Evolutionary conservation across 1,140 invertebrate species (phyloP), one percentile per base, ranked within the genome.

Genomic region (Caenorhabditis inopinata): DNA sequence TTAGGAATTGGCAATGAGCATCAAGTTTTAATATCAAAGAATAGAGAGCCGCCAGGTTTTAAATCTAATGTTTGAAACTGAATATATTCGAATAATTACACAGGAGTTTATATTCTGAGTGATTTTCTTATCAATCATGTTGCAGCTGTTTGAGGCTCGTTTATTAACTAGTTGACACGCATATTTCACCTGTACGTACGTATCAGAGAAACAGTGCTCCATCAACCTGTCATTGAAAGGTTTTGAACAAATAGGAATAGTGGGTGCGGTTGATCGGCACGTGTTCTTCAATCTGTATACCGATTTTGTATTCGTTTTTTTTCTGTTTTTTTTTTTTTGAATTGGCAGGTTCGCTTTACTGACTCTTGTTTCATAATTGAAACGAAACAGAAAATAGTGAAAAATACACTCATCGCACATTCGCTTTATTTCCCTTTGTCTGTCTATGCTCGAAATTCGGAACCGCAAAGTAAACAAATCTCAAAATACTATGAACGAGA

Each of bases 401-500:
- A 42, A 42, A 42, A 42, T 5, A 7, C n/a, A n/a, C 6, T 42
- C 38, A 7, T 4, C n/a, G 32, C 32, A 38, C 58, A 68, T 68
- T 12, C 58, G 23, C 27, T 68, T 18, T 32, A 11, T 11, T 51
- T 51, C n/a, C 27, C 23, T 32, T 58, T 58, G 51, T 58, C 51
- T 58, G 51, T 21, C 11, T 29, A 38, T 68, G 32, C 58, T 32
- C 53, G 27, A 58, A 32, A 32, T 32, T 58, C 58, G 58, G 58
- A 68, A 68, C 32, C 58, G 58, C 38, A 68, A 38, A 32, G 58
- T 42, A 68, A 68, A 68, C 58, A 68, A 68, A 68, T 68, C 58
- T 68, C 58, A 68, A 68, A 68, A 68, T 68, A 68, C 58, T 32
- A 68, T 68, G 32, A 51, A 51, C 49, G 49, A 51, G 49, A 68